These are phyloP conservation scores for Tenebrio molitor DNA, from an alignment of 1,140 invertebrate species.

Conservation along the genomic window DNA sequence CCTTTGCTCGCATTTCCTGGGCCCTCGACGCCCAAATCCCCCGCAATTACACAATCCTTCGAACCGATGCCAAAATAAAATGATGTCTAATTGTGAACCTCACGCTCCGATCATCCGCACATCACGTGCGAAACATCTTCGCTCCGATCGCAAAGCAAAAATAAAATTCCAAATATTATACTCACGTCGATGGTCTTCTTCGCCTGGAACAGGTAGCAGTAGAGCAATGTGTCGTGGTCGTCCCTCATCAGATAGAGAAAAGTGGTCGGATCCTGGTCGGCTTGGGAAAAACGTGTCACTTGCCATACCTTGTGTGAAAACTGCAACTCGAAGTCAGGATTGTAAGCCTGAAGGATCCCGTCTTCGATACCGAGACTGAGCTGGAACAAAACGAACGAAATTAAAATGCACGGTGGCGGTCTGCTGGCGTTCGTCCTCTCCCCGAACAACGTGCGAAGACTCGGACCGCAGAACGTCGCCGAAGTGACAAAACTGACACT, in stretches of 20 bases:
- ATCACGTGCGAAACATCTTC: background rate
- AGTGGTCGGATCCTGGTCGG: slow-evolving; percentile 69
- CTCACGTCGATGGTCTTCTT: slow-evolving; percentile 74
- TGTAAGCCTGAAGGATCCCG: slow-evolving; percentile 73
- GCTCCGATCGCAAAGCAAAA: background rate
- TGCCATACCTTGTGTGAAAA: slow-evolving; percentile 74
- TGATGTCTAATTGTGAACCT: background rate
- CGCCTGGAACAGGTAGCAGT: slow-evolving; percentile 76
- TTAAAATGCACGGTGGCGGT: too few relatives aligned
- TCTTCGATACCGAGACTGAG: slow-evolving; percentile 75
- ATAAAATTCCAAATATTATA: too few relatives aligned
- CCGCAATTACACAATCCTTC: too few relatives aligned
- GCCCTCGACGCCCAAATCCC: background rate
- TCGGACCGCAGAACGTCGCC: slow-evolving; percentile 24
- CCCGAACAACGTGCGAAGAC: slow-evolving; percentile 47
- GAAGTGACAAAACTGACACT: slow-evolving; percentile 22
- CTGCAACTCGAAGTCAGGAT: slow-evolving; percentile 75
- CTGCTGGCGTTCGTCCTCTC: slow-evolving; percentile 14
- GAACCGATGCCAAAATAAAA: background rate
- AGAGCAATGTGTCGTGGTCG: slow-evolving; percentile 73
- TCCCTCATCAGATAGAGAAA: slow-evolving; percentile 76
- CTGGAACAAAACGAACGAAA: slow-evolving; percentile 67
- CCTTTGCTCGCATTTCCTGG: background rate
- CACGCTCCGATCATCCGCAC: background rate
- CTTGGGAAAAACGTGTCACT: slow-evolving; percentile 72